These are phyloP conservation scores for Betta splendens DNA, from an alignment of 2,797 vertebrate genomes.

Conservation along the genomic window DNA sequence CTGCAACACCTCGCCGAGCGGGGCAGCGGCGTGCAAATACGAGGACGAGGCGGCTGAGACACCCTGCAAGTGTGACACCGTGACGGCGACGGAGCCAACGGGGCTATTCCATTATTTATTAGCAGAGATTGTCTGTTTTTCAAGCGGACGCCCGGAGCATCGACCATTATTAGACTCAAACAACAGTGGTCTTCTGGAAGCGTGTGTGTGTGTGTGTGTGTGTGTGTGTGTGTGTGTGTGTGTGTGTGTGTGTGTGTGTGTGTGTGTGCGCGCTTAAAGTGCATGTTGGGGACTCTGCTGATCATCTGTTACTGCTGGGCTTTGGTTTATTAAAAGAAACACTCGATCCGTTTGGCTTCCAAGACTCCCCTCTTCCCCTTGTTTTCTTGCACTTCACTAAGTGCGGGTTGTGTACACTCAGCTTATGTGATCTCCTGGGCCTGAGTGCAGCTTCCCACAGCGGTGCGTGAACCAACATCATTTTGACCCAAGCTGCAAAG, in stretches of 20 bases:
- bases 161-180: conserved; percentile 70
- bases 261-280: too few relatives aligned
- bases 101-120: conserved; percentile 74
- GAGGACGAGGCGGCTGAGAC: conserved; percentile 45
- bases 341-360: conserved; percentile 3
- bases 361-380: not conserved
- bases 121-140: conserved; percentile 77
- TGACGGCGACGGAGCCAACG: conserved; percentile 53
- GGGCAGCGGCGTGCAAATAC: conserved; percentile 53
- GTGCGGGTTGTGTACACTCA: conserved; percentile 10
- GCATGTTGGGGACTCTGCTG: too few relatives aligned
- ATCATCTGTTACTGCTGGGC: not conserved
- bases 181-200: conserved; percentile 61
- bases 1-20: conserved; percentile 54
- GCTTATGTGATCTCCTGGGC: conserved; percentile 18
- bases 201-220: too few relatives aligned
- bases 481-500: conserved; percentile 35
- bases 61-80: conserved; percentile 54
- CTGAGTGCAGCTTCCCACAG: conserved; percentile 7
- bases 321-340: conserved; percentile 12
- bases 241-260: too few relatives aligned
- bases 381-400: conserved; percentile 24
- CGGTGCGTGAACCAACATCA: conserved; percentile 14
- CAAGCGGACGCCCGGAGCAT: conserved; percentile 71
- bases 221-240: too few relatives aligned